These are phyloP conservation scores for Pachydiplax longipennis DNA, from an alignment of 2,888 invertebrate species.

Conservation along the genomic window DNA sequence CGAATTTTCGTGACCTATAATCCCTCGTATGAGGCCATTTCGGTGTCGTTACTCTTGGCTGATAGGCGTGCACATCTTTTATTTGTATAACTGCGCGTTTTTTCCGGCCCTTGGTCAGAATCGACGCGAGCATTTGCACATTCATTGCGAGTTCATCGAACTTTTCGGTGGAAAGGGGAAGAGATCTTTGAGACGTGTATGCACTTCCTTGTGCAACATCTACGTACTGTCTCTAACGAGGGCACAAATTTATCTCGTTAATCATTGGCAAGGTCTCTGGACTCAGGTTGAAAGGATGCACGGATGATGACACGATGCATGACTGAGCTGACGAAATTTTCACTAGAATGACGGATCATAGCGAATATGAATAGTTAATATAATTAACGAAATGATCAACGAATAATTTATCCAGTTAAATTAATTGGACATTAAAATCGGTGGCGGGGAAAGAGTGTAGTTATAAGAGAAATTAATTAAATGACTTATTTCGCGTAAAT, in stretches of 20 bases:
- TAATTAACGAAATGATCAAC: too few relatives aligned
- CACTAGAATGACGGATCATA: too few relatives aligned
- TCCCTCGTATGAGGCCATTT: background rate
- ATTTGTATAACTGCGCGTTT: background rate
- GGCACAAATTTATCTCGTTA: background rate
- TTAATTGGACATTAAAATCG: too few relatives aligned
- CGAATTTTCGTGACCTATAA: background rate
- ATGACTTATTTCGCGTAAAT: too few relatives aligned
- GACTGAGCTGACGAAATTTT: too few relatives aligned
- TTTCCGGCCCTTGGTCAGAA: background rate
- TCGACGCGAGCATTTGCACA: background rate
- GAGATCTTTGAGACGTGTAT: background rate
- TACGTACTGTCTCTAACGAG: background rate
- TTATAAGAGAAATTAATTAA: too few relatives aligned
- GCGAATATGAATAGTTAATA: too few relatives aligned
- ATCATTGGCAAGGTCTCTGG: too few relatives aligned
- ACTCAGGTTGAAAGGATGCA: too few relatives aligned
- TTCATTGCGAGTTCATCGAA: background rate
- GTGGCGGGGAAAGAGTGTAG: too few relatives aligned
- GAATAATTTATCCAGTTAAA: too few relatives aligned
- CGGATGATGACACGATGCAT: too few relatives aligned
- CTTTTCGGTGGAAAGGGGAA: background rate
- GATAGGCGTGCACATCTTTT: background rate
- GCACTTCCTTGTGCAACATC: background rate
- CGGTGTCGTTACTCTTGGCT: background rate